A percentile compares a stretch with the other conserved stretches of the same genome.
Evolutionary conservation across 2,797 vertebrate genomes (phyloP).

Genomic region (Pipistrellus pygmaeus): DNA sequence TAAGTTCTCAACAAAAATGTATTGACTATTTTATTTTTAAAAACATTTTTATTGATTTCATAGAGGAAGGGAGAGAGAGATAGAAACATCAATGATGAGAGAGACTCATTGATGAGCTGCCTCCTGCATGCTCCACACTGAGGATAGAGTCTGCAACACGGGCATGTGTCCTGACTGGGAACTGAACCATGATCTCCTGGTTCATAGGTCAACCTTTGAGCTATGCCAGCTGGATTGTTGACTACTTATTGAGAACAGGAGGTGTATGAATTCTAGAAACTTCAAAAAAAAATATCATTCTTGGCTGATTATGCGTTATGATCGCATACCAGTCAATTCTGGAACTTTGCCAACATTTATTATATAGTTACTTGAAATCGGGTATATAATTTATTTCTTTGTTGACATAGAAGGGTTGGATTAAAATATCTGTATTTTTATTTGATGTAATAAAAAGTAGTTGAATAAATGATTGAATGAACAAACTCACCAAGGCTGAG

Average conservation of each 20-base stretch:
- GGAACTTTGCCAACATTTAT: not conserved
- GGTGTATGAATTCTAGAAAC: not conserved
- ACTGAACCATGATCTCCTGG: no score
- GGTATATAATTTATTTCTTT: not conserved
- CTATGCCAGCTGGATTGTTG: no score
- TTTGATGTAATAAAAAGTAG: not conserved
- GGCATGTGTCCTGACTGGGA: no score
- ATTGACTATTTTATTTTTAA: not conserved
- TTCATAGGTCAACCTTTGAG: no score
- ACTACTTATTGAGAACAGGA: not conserved
- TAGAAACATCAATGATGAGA: no score
- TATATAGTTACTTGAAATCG: slow-evolving; percentile 9
- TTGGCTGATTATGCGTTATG: not conserved
- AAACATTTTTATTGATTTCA: no score
- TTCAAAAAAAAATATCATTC: slow-evolving; percentile 52
- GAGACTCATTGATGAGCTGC: no score
- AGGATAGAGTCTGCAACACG: no score
- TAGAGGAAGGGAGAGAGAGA: no score
- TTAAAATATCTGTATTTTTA: not conserved
- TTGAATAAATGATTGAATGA: not conserved
- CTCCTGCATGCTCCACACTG: no score
- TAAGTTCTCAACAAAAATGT: not conserved
- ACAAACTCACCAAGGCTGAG: not conserved
- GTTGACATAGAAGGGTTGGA: not conserved
- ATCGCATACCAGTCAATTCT: not conserved